Base-by-base conservation (phyloP, 2,797 vertebrate genomes). In the Eurystomus glaucurus region DNA sequence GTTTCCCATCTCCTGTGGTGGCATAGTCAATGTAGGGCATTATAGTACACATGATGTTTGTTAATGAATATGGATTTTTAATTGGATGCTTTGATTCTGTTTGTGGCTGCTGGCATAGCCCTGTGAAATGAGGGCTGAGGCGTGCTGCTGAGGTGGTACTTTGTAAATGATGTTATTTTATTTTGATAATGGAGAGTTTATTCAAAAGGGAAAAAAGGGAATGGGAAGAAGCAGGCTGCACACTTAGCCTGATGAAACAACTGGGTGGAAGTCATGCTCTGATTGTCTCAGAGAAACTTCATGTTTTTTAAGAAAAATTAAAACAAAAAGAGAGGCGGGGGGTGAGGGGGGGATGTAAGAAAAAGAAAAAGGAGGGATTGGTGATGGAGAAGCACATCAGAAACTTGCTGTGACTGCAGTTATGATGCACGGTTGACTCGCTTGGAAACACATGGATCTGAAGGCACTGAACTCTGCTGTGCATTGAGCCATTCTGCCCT, bases 21-120 rank as follows among this genome's bases (percentile, higher is more conserved):
- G 37, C 84, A 54, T 20, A 85, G 93, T 69, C 89, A 48, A 51
- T 72, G 71, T 50, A 75, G 81, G 72, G 75, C 86, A 90, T 92
- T 91, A 80, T 9, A 87, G 68, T 75, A 84, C 81, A 46, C 93
- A 80, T 76, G 81, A 82, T 91, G 87, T 95, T 94, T 93, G 93
- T 88, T 93, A 94, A 96, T 85, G 81, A 94, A 80, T 96, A 94
- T 95, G 93, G 87, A 92, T 97, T 96, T 97, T 96, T 97, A 97
- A 97, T 94, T 97, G 96, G 84, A 68, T 95, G 81, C 91, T 96
- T 96, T 96, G 92, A 96, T 92, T 93, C 94, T 88, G 71, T 85
- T 91, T 71, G 75, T 90, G 87, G 62, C 93, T 96, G 90, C 89
- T 92, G 92, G 94, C 71, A 4, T 51, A 93, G 90, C 92, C 81